These are phyloP conservation scores for Andrena haemorrhoa DNA, from an alignment of 2,888 invertebrate species.

Conservation along the genomic window DNA sequence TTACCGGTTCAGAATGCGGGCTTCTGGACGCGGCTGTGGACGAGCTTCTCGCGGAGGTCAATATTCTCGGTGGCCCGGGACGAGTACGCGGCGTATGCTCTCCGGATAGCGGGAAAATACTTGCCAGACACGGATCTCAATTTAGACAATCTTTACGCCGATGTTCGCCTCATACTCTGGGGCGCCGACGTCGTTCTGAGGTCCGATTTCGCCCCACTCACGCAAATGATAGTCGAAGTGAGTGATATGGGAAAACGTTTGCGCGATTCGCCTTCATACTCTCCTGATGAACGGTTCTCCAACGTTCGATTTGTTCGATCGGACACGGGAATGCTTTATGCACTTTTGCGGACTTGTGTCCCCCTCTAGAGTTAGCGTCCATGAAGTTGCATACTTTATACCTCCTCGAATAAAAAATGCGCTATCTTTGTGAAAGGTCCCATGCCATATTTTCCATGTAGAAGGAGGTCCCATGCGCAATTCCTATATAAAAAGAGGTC, in stretches of 20 bases:
- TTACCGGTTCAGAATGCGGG: constrained; percentile 76
- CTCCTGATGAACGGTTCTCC: constrained; percentile 12
- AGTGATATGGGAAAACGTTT: constrained; percentile 32
- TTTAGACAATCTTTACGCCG: constrained; percentile 77
- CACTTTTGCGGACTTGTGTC: background rate
- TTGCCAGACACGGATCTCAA: constrained; percentile 67
- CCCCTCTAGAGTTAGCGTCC: too few species aligned
- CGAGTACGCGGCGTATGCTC: constrained; percentile 74
- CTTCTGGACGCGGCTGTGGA: constrained; percentile 72
- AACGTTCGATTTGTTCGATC: constrained; percentile 4
- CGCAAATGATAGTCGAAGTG: constrained; percentile 79
- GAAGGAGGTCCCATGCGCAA: too few species aligned
- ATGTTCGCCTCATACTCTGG: constrained; percentile 80
- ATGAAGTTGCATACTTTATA: too few species aligned
- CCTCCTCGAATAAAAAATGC: too few species aligned
- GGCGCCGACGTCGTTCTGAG: constrained; percentile 79
- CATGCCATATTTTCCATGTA: too few species aligned
- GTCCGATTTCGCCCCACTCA: constrained; percentile 77
- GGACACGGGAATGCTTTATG: background rate
- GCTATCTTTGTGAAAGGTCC: too few species aligned
- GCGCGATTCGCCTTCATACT: constrained; percentile 7
- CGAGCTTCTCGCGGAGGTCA: constrained; percentile 68
- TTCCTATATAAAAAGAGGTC: too few species aligned
- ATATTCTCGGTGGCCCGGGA: constrained; percentile 69
- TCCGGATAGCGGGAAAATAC: constrained; percentile 72